Evolutionary conservation across 2,113 vertebrate genomes (phyloP), one percentile per base, ranked within the genome.

Genomic region (Oryzias celebensis): DNA sequence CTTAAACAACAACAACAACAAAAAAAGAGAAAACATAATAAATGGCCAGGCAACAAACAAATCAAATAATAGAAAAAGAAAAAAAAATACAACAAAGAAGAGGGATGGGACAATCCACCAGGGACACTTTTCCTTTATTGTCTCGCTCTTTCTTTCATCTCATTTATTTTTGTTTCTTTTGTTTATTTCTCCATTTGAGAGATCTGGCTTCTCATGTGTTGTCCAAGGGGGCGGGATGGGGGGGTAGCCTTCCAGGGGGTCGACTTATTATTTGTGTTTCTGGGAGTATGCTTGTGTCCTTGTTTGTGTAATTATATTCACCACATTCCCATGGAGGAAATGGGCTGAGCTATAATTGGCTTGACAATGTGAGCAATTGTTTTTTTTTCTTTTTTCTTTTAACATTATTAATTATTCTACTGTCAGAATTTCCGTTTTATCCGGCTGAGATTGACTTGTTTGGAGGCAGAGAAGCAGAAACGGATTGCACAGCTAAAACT

Each of bases 161-260:
- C 8, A n/a, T 64, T 66, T 82, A 82, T 81, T 85, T 85, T 72
- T 83, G 84, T 88, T 88, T 85, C 82, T 85, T 85, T 84, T 87
- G 86, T 88, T 87, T 86, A 85, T 84, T 88, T 81, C 80, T 90
- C 77, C 80, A 73, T 84, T 86, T 84, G 84, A 86, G 81, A 88
- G 85, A 85, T 81, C 82, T 78, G 86, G 83, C 79, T 83, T 83
- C 81, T 84, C 51, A n/a, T 84, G 82, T 79, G 74, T 66, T 86
- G 86, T 88, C 85, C 79, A 87, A 86, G 77, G 77, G 86, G 82
- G 73, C 49, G 61, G 77, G 73, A 36, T 55, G 44, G 55, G 54
- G 49, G 52, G 43, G 53, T 52, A 36, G 61, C 73, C 58, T 84
- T 84, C 75, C 60, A 69, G 85, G 81, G 81, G 71, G 82, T 71